Conservation (phyloP, 2,113 vertebrate species). For the Toxotes jaculatrix region DNA sequence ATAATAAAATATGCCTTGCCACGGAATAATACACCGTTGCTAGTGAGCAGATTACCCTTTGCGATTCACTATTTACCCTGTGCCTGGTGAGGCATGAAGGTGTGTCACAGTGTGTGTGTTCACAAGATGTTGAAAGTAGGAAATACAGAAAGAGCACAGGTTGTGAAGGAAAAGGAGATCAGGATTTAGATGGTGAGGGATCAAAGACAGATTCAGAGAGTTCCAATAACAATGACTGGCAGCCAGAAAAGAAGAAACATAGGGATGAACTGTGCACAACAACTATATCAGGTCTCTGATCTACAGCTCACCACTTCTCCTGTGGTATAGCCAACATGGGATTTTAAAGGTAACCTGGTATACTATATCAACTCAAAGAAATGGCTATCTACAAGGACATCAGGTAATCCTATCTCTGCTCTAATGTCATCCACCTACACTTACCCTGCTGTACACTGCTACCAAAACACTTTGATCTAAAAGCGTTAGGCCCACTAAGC, state of each 20-base stretch:
- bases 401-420: neutral
- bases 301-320: neutral
- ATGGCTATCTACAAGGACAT: neutral
- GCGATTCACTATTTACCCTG: too few relatives aligned
- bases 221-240: slow-evolving; percentile 5
- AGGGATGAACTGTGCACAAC: neutral
- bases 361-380: neutral
- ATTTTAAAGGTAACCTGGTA: neutral
- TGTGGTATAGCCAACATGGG: neutral
- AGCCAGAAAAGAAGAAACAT: neutral
- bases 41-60: too few relatives aligned
- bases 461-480: neutral
- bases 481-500: neutral
- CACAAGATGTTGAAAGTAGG: neutral
- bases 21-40: neutral
- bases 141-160: slow-evolving; percentile 4
- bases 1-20: slow-evolving; percentile 21
- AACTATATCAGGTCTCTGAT: neutral
- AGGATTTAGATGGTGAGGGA: neutral
- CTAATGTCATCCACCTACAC: neutral
- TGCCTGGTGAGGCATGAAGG: neutral
- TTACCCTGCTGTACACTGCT: neutral
- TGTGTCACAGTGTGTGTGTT: neutral
- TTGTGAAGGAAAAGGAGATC: neutral
- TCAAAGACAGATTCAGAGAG: neutral